phyloP scores from a whole-genome alignment of 1,140 invertebrate genomes.

The Delia radicum region DNA sequence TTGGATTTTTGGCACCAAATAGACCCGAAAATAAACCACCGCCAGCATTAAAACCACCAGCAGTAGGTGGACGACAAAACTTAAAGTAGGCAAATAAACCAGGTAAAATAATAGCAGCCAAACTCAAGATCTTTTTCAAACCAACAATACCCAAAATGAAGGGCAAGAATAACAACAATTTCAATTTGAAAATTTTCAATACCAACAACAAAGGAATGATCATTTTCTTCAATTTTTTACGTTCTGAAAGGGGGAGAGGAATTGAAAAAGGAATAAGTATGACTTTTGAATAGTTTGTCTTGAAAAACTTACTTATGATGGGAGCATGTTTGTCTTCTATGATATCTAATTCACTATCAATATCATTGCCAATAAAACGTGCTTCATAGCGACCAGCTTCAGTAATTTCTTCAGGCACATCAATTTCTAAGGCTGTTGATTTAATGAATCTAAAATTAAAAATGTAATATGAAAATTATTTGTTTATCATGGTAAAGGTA shows the following conservation, averaged over 20 bases:
- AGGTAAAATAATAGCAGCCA: slow-evolving; percentile 74
- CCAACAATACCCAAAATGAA: slow-evolving; percentile 78
- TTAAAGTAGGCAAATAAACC: slow-evolving; percentile 79
- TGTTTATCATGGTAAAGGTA: too few species aligned
- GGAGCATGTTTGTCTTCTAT: slow-evolving; percentile 77
- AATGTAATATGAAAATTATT: too few species aligned
- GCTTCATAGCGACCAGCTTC: slow-evolving; percentile 72
- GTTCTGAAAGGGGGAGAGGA: slow-evolving; percentile 59
- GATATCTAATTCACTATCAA: slow-evolving; percentile 76
- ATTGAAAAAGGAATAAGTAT: background rate
- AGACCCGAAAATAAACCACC: slow-evolving; percentile 45
- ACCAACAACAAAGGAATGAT: slow-evolving; percentile 78
- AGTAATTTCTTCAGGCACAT: slow-evolving; percentile 68
- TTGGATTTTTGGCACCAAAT: slow-evolving; percentile 51
- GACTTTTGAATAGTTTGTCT: background rate
- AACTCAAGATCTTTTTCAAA: slow-evolving; percentile 79
- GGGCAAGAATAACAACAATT: slow-evolving; percentile 75
- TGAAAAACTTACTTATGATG: slow-evolving; percentile 69
- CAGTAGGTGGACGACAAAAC: slow-evolving; percentile 64
- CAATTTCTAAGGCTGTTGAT: slow-evolving; percentile 72
- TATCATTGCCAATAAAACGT: slow-evolving; percentile 74
- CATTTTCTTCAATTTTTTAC: slow-evolving; percentile 76
- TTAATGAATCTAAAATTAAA: slow-evolving; percentile 66
- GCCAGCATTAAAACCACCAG: slow-evolving; percentile 27
- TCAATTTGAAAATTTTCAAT: slow-evolving; percentile 81